Evolutionary conservation across 2,888 invertebrate genomes (phyloP), one percentile per base, ranked within the genome.

Genomic region (Amiota mariae): DNA sequence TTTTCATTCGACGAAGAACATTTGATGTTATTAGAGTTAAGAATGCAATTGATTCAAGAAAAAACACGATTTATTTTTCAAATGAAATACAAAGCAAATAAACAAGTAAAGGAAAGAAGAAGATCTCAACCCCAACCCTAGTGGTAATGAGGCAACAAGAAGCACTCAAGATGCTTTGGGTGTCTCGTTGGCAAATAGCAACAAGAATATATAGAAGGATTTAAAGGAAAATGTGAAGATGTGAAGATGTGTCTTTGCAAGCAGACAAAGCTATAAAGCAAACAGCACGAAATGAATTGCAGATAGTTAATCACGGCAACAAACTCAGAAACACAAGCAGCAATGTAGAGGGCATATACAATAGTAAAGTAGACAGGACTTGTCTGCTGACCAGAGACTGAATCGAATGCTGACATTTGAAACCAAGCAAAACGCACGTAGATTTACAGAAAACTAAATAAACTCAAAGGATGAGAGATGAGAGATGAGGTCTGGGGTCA

Each of bases 291-390:
- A 66, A 71, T 36, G 72, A 73, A 72, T 72, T 66, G 76, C 67
- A 76, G 66, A 68, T 64, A 73, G 59, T 86, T 83, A 82, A 86
- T 82, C 85, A 82, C 78, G 76, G 73, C 82, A 82, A 83, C 77
- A 82, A 83, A 73, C 73, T 75, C 59, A 74, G 74, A 73, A 77
- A 72, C 77, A 77, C 63, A 70, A 77, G 74, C 67, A 75, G 72
- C 64, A 75, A 75, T 71, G 77, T 61, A 70, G 79, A 8, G 54
- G 54, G 12, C 13, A n/a, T 51, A n/a, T 24, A 24, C 24, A 24
- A 24, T 24, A 24, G 24, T 24, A n/a, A 12, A 18, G 57, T 11
- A 59, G 24, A 18, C 11, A 59, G 57, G 20, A 59, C 20, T 15
- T 20, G 54, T n/a, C 10, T 12, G 3, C 10, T 59, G 59, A 59